Base-by-base conservation (phyloP, 2,797 vertebrate species). In the Lates japonicus region DNA sequence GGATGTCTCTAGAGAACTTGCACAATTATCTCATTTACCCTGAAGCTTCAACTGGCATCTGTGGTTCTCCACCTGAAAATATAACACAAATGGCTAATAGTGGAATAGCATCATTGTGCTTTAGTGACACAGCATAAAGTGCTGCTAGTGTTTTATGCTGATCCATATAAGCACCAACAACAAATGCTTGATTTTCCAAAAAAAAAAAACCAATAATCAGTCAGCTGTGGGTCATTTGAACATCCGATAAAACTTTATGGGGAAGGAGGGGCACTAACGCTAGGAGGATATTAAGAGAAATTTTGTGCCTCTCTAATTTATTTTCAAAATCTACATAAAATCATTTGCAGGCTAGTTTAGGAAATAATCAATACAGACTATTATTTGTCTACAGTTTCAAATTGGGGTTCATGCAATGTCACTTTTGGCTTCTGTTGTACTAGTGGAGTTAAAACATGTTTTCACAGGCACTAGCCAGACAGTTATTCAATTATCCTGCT, bases 1-100 rank as follows among this genome's bases (percentile, higher is more conserved):
- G 70, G 64, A 41, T 29, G 63, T 87, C 88, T 87, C 86, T 16
- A 25, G 87, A 85, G 88, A 68, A 83, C 77, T 66, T 78, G 73
- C 33, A 48, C 90, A 90, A 92, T 92, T 91, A 92, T 85, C 86
- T 89, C 83, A 79, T 83, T 82, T 83, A 79, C 78, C 79, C 79
- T 67, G 75, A 73, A 82, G 82, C 79, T 37, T 85, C 70, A 41
- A 69, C 76, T 83, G 78, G 79, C 85, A 86, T 84, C 84, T 88
- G 88, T 69, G 70, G 75, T 49, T 49, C 49, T 62, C 76, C 69
- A 85, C 82, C 76, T 81, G 87, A 84, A 84, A 85, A 70, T 71
- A 25, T 81, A 76, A 74, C 68, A 73, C 41, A 54, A 69, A 71
- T 61, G n/a, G 68, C 51, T 19, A 9, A 41, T 25, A 51, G 72